Evolutionary conservation across 37 sponge, comb jelly and placozoan species (phyloP), one percentile per base, ranked within the genome.

Genomic region (Axinella damicornis): DNA sequence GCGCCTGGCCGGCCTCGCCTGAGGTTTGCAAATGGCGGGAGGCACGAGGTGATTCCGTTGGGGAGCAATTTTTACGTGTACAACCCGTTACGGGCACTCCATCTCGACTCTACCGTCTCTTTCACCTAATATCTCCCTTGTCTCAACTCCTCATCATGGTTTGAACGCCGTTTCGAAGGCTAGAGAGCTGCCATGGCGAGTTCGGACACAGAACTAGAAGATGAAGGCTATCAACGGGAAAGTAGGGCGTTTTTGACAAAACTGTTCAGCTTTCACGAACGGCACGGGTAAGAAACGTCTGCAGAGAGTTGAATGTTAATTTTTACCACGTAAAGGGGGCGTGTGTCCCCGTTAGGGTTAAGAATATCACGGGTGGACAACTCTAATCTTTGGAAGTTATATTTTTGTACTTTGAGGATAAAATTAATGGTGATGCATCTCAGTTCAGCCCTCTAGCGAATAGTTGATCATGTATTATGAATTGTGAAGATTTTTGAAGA

Each of bases 231-330:
- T 32, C 64, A 81, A 20, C 74, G 74, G n/a, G 71, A 56, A 39
- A 24, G 53, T 40, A 68, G 66, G 69, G 66, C 62, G 53, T 90
- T 90, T 56, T 20, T 81, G 68, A 62, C 53, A 20, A 85, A 85
- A 75, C 80, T 90, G 35, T 69, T 81, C 76, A 52, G 65, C 33
- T 85, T 85, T 37, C 91, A 90, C 62, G 59, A 85, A 70, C 63
- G 57, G 36, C 79, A 79, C 68, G 86, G 86, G 91, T 90, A 81
- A 90, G 85, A 35, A 67, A n/a, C 17, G 53, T 62, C 72, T 57
- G 64, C 53, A 21, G 33, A 53, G 40, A 41, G 25, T 24, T 28
- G 46, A 22, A 28, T 41, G 28, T 31, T 73, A 24, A 53, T n/a
- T 4, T 46, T 46, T 46, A 46, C 46, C 4, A 46, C 46, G 46